Evolutionary conservation across 2,888 invertebrate genomes (phyloP), one percentile per base, ranked within the genome.

Genomic region (Calameuta pallipes): DNA sequence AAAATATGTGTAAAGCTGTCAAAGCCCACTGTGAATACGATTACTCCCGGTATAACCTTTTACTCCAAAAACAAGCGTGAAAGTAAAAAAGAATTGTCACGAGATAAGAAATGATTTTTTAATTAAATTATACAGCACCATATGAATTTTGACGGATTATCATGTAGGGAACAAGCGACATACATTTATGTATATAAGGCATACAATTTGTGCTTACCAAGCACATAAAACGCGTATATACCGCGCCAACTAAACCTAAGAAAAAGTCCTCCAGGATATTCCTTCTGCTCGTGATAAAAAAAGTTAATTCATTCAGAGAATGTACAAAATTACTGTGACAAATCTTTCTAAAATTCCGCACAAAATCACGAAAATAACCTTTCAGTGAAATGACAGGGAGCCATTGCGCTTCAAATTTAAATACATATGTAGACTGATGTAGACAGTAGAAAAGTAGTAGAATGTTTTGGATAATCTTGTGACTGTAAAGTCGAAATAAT

Each of bases 381-480:
- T 35, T 75, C 23, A 79, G 74, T 69, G 76, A 76, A 79, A 76
- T 79, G 80, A 79, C 75, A 80, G 69, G 69, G 73, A 79, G 81
- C 80, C 80, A 80, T 79, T 80, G 75, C 74, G 69, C 73, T 73
- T 56, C 56, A 56, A 56, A 23, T 56, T 56, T 23, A 56, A 56
- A 9, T 36, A 36, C 36, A 36, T 9, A 23, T 23, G 56, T 56
- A 56, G 41, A 56, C 9, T 9, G 56, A 9, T 23, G 56, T 15
- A 56, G 12, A 23, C 56, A 56, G 56, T 56, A 56, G 23, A 56
- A 9, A 56, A 36, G 12, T 36, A 56, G 56, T 56, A 56, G 23
- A 56, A 9, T 23, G 56, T 56, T 56, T 56, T 23, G 15, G 1
- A 56, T 23, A 56, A 56, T 56, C 1, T 23, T 9, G 6, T 56